Evolutionary conservation across 1,140 invertebrate genomes (phyloP), one percentile per base, ranked within the genome.

Genomic region (Rhopalosiphum padi): DNA sequence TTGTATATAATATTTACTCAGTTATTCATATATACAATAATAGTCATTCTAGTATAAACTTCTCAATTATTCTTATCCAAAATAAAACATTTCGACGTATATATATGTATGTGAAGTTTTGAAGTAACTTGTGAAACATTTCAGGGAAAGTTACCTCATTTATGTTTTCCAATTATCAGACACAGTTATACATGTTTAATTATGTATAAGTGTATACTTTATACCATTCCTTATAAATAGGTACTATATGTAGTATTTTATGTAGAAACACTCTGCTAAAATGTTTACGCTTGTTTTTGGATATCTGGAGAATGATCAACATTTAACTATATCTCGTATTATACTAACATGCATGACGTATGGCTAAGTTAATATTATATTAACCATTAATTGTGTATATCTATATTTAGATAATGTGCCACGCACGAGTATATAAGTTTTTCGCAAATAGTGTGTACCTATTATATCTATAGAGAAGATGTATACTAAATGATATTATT

Each of bases 291-390:
- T 77, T 77, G 30, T n/a, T 68, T 68, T 77, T 77, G 15, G 60
- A 77, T 77, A n/a, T 77, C 8, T 41, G 41, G 3, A 4, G 15
- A 77, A 77, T n/a, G 11, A n/a, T 77, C 30, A 18, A 77, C 15
- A 77, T n/a, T n/a, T 77, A 30, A 68, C 60, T n/a, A 68, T 68
- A n/a, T 5, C 0, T 68, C 15, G 11, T 77, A 68, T 77, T n/a
- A 77, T 77, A 77, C 60, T 77, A 77, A 77, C 11, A 7, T 2
- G 55, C 25, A 77, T 77, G 60, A 77, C 15, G 60, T 77, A 77
- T 77, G n/a, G 60, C 60, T 77, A 77, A n/a, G 60, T 77, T n/a
- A n/a, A 77, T 77, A 77, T 77, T 77, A 77, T 77, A 77, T 77
- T 35, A 77, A 77, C 30, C n/a, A n/a, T 77, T 77, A 77, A n/a